Evolutionary conservation across 1,140 invertebrate genomes (phyloP), one percentile per base, ranked within the genome.

Genomic region (Scaptomyza hsui): DNA sequence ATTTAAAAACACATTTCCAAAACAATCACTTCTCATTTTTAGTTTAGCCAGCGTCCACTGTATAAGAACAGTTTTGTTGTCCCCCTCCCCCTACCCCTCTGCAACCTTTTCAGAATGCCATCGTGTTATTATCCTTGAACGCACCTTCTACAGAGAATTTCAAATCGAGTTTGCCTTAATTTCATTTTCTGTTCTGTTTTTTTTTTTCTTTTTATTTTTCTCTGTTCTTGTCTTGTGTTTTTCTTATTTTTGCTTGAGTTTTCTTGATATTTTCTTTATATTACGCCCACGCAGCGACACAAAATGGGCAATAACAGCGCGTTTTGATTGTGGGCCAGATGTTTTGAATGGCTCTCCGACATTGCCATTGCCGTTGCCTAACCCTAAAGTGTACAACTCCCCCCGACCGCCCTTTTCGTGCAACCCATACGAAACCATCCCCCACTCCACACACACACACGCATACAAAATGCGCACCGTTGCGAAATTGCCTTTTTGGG

Each of bases 281-380:
- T 75, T 74, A 75, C 68, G 71, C 49, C 68, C 72, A 75, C 72
- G 68, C 68, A 72, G 72, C 57, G 55, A 75, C 61, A 48, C 63
- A 68, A 75, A 75, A 75, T 75, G 73, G 73, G 73, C 69, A 72
- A 75, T 75, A 75, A 75, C 62, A 72, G 73, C 70, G 62, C 69
- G 69, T 75, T 75, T 75, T 75, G 73, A 75, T 75, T 75, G 73
- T 75, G 73, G 69, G 73, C 73, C 73, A 75, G 73, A 75, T 75
- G 73, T 75, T 75, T 75, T 72, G 69, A 75, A 75, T 75, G 69
- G 73, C 69, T 59, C 69, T 59, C 57, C 51, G n/a, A 61, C 49
- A 51, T 68, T 68, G 62, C n/a, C 69, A 48, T 62, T 55, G 49
- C 62, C 44, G 13, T 49, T 61, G 47, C 44, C 73, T 75, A 75